Base-by-base conservation (phyloP, 1,140 invertebrate genomes). In the Ostrea denselamellosa region DNA sequence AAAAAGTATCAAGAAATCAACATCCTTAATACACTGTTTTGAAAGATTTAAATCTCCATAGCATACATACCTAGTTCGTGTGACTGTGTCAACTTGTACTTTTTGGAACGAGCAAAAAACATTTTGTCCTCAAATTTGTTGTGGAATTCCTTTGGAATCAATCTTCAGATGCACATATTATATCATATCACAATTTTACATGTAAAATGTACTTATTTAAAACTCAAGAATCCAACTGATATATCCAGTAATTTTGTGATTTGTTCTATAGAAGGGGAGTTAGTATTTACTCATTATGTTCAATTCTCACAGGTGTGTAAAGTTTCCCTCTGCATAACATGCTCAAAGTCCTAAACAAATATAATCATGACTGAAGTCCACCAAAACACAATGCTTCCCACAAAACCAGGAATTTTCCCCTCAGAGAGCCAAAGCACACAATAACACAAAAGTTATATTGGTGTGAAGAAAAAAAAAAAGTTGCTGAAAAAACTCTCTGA, bases 241-340 rank as follows among this genome's bases (percentile, higher is more conserved):
- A 2, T 34, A 25, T 77, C 68, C 68, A 34, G 68, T 25, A 28
- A 14, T 44, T 7, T 22, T 28, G 25, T 34, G 17, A 17, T 19
- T n/a, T 19, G 56, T 0, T 62, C 17, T 62, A 62, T 25, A 44
- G 68, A 34, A 28, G 8, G 22, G 28, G 9, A 14, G 8, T 28
- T 25, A 77, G 68, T 77, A 77, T 77, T 77, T 77, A 77, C 68
- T 77, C 68, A 28, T 77, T 77, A 25, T 77, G 68, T 77, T 77
- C 28, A 22, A 9, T 77, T 77, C 68, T 77, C 68, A 44, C 68
- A 77, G 68, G 68, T 77, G 68, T 77, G 22, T 25, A 28, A 77
- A 77, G 68, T 77, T 77, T 77, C 68, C 68, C 28, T 8, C 12
- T 4, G 25, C 68, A 77, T 28, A 22, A 77, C 34, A 12, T 28